A percentile compares a stretch with the other conserved stretches of the same genome.
These are phyloP conservation scores for Phaedon cochleariae DNA, from an alignment of 2,888 invertebrate genomes.

Conservation along the genomic window DNA sequence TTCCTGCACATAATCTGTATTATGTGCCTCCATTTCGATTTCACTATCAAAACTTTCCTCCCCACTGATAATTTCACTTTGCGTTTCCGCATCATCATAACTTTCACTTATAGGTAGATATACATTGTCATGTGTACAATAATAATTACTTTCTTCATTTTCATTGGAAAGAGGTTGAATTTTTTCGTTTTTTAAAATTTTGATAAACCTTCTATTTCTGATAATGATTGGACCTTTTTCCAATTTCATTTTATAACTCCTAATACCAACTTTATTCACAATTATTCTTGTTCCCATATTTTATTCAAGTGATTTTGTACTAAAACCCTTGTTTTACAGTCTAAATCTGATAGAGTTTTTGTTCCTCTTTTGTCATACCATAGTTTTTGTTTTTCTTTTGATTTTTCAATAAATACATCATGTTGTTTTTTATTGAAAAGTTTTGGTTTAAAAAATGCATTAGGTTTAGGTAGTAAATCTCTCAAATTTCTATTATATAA, in stretches of 20 bases:
- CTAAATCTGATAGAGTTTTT: slow-evolving; percentile 1
- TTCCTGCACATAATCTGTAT: too few species aligned
- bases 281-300: slow-evolving; percentile 5
- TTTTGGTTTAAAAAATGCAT: slow-evolving; percentile 6
- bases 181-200: neutral
- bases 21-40: too few species aligned
- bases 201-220: slow-evolving; percentile 16
- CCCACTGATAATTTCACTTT: neutral
- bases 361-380: slow-evolving; percentile 14
- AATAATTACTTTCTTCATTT: neutral
- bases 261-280: slow-evolving; percentile 6
- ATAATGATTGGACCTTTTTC: slow-evolving; percentile 13
- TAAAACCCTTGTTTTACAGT: slow-evolving; percentile 1
- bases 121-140: neutral
- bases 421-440: slow-evolving; percentile 2
- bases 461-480: slow-evolving; percentile 13
- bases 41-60: too few species aligned
- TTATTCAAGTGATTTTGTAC: neutral
- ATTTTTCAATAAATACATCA: slow-evolving; percentile 3
- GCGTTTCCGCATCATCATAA: neutral
- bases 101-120: neutral
- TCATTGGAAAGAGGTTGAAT: neutral
- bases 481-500: slow-evolving; percentile 40
- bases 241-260: slow-evolving; percentile 11
- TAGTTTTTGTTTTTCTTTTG: slow-evolving; percentile 8